Evolutionary conservation across 2,797 vertebrate species (phyloP).

Genomic region (Acanthiza pusilla): DNA sequence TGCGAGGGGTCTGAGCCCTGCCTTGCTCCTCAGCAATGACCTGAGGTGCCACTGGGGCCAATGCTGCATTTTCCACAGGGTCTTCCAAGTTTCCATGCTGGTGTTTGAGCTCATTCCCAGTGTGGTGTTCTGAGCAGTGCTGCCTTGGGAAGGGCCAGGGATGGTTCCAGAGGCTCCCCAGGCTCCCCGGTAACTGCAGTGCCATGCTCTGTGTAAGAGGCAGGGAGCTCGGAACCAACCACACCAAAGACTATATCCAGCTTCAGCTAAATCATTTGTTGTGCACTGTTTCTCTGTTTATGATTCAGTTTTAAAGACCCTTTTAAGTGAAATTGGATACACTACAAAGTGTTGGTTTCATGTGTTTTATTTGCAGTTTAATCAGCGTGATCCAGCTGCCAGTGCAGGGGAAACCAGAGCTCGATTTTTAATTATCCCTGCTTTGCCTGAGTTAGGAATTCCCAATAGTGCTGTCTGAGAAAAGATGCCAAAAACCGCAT

Average conservation of each 20-base stretch:
- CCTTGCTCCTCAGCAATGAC: neutral
- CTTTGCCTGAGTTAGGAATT: conserved; percentile 79
- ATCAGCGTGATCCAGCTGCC: conserved; percentile 76
- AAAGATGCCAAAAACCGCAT: conserved; percentile 80
- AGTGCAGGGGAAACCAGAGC: conserved; percentile 62
- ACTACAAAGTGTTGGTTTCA: conserved; percentile 75
- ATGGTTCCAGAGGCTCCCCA: neutral
- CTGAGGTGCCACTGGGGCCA: neutral
- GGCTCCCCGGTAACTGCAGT: neutral
- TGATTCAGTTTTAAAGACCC: conserved; percentile 73
- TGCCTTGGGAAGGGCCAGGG: neutral
- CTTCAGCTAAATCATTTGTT: conserved; percentile 69
- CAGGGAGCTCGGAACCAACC: neutral
- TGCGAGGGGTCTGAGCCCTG: neutral
- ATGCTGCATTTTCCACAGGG: neutral
- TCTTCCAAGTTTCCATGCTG: neutral
- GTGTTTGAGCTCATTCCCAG: neutral
- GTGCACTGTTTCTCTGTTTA: conserved; percentile 64
- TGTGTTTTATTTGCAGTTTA: conserved; percentile 78
- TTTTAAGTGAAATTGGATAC: conserved; percentile 77
- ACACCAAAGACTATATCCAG: neutral
- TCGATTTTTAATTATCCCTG: conserved; percentile 79
- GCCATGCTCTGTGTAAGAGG: neutral
- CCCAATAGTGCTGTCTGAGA: conserved; percentile 70
- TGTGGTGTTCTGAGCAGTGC: neutral